phyloP scores from a whole-genome alignment of 2,888 invertebrate species.

The Melieria crassipennis region DNA sequence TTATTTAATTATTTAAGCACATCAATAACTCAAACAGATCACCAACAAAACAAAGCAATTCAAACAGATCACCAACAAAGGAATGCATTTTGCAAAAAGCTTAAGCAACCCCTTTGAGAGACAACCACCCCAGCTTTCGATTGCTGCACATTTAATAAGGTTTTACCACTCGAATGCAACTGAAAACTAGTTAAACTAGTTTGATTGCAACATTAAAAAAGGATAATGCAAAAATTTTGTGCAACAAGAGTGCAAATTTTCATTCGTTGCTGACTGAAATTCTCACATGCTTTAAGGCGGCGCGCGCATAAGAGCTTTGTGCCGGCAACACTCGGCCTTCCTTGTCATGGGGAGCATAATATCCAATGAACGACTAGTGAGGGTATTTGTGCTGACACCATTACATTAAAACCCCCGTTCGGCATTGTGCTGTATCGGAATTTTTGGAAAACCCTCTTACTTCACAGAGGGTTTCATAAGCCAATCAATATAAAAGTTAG shows the following conservation, averaged over 20 bases:
- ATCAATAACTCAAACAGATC: neutral
- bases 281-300: conserved; percentile 48
- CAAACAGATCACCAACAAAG: too few relatives aligned
- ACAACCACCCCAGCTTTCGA: too few relatives aligned
- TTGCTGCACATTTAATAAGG: too few relatives aligned
- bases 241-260: conserved; percentile 1
- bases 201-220: neutral
- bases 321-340: conserved; percentile 65
- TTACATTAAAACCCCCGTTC: conserved; percentile 54
- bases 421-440: conserved; percentile 71
- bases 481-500: neutral
- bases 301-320: conserved; percentile 23
- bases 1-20: neutral
- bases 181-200: conserved; percentile 18
- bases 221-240: neutral
- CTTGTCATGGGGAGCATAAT: conserved; percentile 91
- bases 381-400: conserved; percentile 86
- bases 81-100: too few relatives aligned
- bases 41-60: too few relatives aligned
- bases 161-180: too few relatives aligned
- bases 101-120: too few relatives aligned
- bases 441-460: conserved; percentile 82
- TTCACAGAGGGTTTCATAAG: conserved; percentile 66
- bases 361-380: conserved; percentile 87
- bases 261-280: conserved; percentile 37